phyloP scores from a whole-genome alignment of 1,140 invertebrate species.

The Bombus sibiricus region DNA sequence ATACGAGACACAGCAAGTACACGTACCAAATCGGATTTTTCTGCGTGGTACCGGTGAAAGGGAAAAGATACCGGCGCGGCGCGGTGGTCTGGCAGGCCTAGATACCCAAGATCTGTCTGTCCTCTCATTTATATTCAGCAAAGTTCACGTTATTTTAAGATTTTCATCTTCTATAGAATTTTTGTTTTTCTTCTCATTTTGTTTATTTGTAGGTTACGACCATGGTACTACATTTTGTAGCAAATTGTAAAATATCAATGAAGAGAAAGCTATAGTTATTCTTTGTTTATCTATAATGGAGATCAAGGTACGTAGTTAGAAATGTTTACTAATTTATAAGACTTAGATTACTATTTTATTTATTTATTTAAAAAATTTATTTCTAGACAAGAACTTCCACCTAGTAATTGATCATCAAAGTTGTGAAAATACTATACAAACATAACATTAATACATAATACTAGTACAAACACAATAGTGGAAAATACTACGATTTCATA shows the following conservation, averaged over 20 bases:
- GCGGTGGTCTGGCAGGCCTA: constrained; percentile 54
- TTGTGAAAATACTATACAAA: no score
- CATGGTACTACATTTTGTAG: background rate
- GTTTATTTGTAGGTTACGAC: background rate
- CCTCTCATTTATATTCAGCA: constrained; percentile 28
- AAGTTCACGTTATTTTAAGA: background rate
- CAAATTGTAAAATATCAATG: background rate
- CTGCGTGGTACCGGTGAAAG: constrained; percentile 69
- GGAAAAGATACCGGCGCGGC: constrained; percentile 62
- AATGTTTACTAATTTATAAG: background rate
- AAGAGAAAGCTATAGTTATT: background rate
- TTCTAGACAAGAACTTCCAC: background rate
- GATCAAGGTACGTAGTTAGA: background rate
- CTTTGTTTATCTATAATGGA: background rate
- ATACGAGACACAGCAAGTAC: background rate
- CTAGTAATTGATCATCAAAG: background rate
- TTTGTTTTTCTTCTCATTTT: background rate
- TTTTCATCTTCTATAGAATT: background rate
- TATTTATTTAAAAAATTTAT: background rate
- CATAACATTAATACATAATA: no score
- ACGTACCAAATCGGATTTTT: constrained; percentile 64
- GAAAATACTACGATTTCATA: background rate
- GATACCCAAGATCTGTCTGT: constrained; percentile 61
- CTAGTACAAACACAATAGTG: no score
- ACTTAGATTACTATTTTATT: no score